These are phyloP conservation scores for Corythoichthys haematopterus DNA, from an alignment of 2,113 vertebrate species.

Conservation along the genomic window DNA sequence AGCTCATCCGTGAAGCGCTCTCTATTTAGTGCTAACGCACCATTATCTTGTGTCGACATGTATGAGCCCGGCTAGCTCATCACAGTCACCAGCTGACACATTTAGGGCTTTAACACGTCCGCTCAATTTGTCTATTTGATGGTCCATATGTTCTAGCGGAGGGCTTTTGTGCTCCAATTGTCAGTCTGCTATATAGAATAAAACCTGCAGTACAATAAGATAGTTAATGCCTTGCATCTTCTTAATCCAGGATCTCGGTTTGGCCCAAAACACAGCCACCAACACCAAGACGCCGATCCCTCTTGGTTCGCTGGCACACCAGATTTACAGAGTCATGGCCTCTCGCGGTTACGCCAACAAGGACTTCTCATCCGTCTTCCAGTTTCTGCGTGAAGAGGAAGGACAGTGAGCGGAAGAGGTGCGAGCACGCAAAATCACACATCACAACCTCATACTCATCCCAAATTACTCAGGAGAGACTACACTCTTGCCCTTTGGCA, in stretches of 20 bases:
- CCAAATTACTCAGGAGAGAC: constrained; percentile 54
- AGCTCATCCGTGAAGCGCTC: constrained; percentile 7
- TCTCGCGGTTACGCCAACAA: constrained; percentile 91
- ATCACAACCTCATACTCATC: constrained; percentile 34
- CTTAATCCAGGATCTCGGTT: constrained; percentile 84
- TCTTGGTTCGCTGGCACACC: constrained; percentile 90
- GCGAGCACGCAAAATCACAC: constrained; percentile 10
- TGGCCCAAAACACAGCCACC: constrained; percentile 92
- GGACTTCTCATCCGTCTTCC: constrained; percentile 98
- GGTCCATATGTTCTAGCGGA: not conserved
- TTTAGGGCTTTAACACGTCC: not conserved
- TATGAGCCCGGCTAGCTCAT: not conserved
- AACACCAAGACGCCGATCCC: constrained; percentile 87
- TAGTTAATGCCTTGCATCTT: not conserved
- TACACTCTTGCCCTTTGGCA: constrained; percentile 40
- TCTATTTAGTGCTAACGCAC: constrained; percentile 12
- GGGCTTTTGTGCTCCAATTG: not conserved
- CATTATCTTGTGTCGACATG: constrained; percentile 4
- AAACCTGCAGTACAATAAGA: not conserved
- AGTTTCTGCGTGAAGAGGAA: constrained; percentile 95
- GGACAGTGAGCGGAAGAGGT: constrained; percentile 64
- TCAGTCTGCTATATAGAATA: not conserved
- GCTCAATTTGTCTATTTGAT: not conserved
- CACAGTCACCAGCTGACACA: not conserved
- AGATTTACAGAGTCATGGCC: constrained; percentile 94